Percentiles rank a stretch among this genome's conserved stretches.
Evolutionary conservation across 2,797 vertebrate genomes (phyloP).

Genomic region (Gadopsis marmoratus): DNA sequence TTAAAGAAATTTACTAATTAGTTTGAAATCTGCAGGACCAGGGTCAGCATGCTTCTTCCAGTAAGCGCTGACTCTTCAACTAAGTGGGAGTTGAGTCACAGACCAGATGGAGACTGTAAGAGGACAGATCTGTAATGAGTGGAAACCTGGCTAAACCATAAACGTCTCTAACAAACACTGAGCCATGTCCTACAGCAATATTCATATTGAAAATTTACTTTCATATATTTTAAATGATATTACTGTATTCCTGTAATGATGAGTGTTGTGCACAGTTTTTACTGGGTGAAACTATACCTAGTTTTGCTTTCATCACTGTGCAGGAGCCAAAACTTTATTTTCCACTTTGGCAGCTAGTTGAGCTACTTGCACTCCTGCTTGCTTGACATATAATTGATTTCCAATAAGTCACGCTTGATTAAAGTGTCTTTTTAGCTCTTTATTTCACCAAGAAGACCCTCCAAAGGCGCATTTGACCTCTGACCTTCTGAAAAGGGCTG

Average conservation of each 20-base stretch:
- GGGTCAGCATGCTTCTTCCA: slow-evolving; percentile 39
- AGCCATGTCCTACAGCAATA: not conserved
- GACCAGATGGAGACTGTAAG: slow-evolving; percentile 40
- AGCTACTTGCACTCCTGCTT: not conserved
- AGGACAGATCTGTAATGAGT: slow-evolving; percentile 32
- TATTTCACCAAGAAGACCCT: not conserved
- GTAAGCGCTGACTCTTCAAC: slow-evolving; percentile 49
- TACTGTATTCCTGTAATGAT: not conserved
- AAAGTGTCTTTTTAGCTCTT: not conserved
- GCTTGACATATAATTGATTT: not conserved
- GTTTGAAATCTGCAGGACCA: not conserved
- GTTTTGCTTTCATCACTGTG: not conserved
- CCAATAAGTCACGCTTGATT: not conserved
- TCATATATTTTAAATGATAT: not conserved
- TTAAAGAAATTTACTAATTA: not conserved
- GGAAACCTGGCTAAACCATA: slow-evolving; percentile 48
- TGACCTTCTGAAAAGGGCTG: not conserved
- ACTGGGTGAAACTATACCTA: not conserved
- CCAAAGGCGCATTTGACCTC: not conserved
- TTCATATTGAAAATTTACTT: not conserved
- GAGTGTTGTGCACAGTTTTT: not conserved
- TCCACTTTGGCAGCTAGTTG: not conserved
- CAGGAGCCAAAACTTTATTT: not conserved
- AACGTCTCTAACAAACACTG: not conserved
- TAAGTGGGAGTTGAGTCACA: slow-evolving; percentile 57